Evolutionary conservation across 2,888 invertebrate species (phyloP), one percentile per base, ranked within the genome.

Genomic region (Nezara viridula): DNA sequence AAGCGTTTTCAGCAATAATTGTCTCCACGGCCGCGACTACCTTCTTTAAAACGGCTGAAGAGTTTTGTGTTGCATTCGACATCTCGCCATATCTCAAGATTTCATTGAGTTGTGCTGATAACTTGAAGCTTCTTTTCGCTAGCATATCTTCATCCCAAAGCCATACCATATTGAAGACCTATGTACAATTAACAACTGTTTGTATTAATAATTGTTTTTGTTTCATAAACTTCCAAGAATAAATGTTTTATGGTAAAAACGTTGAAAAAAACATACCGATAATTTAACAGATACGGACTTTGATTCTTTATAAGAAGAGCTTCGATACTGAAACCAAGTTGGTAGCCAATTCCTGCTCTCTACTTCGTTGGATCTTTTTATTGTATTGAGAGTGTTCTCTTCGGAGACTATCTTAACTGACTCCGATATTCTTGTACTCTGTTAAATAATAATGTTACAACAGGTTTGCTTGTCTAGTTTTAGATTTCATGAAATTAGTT

Each of bases 1-100:
- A 37, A 37, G 66, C 66, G 66, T 73, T 73, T 73, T 73, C 66
- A 73, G 19, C 66, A 37, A 73, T 27, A 37, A 73, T 73, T 19
- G 66, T 73, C 21, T 37, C 32, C 32, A 73, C 10, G 2, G 66
- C 66, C 37, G 32, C 66, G 21, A 37, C 66, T 21, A 37, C 32
- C 32, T 73, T 37, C 37, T 37, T 37, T 37, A 37, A 27, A 14
- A 14, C 32, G 32, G 0, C 66, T 5, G 66, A 32, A 37, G 9
- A 37, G 14, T 12, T 73, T 32, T 60, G 14, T 32, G 32, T 27
- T 27, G 60, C 16, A 32, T 60, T 60, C 27, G 5, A 1, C 0
- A 21, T 14, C 2, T 19, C 66, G 2, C 37, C 37, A 21, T 37
- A 73, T 21, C 27, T 73, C 7, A 73, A 32, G 66, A 73, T 21